Percentiles rank a stretch among this genome's conserved stretches.
phyloP scores from a whole-genome alignment of 2,113 vertebrate genomes.

The Raja brachyura region DNA sequence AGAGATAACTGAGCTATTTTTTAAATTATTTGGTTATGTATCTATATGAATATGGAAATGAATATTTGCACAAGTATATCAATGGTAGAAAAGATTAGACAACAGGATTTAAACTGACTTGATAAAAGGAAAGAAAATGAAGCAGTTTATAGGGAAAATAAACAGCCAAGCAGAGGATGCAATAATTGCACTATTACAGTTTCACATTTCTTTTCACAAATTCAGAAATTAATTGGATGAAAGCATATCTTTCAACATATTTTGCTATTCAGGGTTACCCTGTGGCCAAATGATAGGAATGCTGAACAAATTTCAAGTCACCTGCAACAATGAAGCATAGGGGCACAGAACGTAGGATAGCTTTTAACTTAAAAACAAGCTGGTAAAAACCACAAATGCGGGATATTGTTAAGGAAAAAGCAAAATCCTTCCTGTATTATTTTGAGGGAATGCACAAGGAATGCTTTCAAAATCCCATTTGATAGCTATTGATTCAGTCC shows the following conservation, averaged over 20 bases:
- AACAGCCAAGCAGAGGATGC: not conserved
- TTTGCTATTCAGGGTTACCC: not conserved
- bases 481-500: not conserved
- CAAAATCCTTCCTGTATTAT: not conserved
- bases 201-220: not conserved
- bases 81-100: not conserved
- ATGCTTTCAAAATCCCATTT: not conserved
- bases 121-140: not conserved
- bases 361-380: not conserved
- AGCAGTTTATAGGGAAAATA: not conserved
- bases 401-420: not conserved
- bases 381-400: not conserved
- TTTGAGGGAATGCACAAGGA: not conserved
- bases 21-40: not conserved
- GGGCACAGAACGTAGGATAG: not conserved
- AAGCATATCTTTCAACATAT: not conserved
- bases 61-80: too few species aligned
- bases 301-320: not conserved
- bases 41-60: not conserved
- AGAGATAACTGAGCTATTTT: not conserved
- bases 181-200: not conserved
- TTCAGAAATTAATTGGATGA: not conserved
- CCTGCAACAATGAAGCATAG: not conserved
- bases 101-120: not conserved
- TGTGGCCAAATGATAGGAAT: not conserved